phyloP scores from a whole-genome alignment of 1,140 invertebrate genomes.

The Bradysia coprophila region DNA sequence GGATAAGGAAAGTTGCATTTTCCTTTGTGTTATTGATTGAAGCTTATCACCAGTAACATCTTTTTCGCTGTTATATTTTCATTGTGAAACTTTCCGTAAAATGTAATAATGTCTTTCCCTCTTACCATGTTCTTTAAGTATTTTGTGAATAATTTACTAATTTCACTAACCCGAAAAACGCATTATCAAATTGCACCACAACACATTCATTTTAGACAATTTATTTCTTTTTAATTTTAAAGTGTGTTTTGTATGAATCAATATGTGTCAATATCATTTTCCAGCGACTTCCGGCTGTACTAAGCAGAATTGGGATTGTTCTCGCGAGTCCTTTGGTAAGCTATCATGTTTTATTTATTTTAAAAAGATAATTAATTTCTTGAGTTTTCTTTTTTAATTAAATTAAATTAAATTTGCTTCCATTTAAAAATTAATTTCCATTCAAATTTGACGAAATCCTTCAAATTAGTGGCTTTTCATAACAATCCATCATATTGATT shows the following conservation, averaged over 20 bases:
- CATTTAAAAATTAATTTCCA: too few relatives aligned
- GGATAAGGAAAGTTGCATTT: too few relatives aligned
- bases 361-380: conserved; percentile 8
- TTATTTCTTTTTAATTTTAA: conserved; percentile 1
- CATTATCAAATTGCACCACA: neutral
- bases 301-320: conserved; percentile 83
- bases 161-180: neutral
- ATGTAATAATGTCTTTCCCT: neutral
- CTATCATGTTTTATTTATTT: conserved; percentile 29
- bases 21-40: too few relatives aligned
- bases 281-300: conserved; percentile 77
- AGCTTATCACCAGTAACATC: too few relatives aligned
- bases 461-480: too few relatives aligned
- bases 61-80: neutral
- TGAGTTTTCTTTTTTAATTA: neutral
- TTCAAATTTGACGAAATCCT: too few relatives aligned
- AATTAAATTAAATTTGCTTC: too few relatives aligned
- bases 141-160: neutral
- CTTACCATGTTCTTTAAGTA: neutral
- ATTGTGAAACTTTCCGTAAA: neutral
- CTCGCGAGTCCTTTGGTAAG: conserved; percentile 85
- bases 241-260: conserved; percentile 23
- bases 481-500: too few relatives aligned
- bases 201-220: neutral
- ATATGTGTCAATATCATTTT: conserved; percentile 30